Evolutionary conservation across 1,140 invertebrate genomes (phyloP), one percentile per base, ranked within the genome.

Genomic region (Portunus trituberculatus): DNA sequence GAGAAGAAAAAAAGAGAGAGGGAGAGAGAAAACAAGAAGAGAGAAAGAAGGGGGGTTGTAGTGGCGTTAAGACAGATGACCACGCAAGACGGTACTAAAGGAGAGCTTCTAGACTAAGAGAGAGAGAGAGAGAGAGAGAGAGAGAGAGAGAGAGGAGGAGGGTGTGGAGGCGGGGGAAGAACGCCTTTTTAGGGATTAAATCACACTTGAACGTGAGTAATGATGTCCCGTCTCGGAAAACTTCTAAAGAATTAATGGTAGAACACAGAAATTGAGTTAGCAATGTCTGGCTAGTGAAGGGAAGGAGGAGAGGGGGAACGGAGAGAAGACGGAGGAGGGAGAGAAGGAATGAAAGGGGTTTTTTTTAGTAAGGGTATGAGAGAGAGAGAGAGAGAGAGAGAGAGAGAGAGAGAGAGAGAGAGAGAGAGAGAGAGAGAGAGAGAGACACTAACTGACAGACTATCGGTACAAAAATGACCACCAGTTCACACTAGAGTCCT

Each of bases 131-230:
- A 45, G 10, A 31, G 32, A 46, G 87, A 89, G 25, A 39, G 7
- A 39, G 87, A 31, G 91, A 92, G 91, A 31, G 91, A 92, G 91
- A 92, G 90, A 92, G 67, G 7, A 20, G 84, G 91, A 32, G 45
- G n/a, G 46, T 12, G 52, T n/a, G 20, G 31, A 20, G n/a, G n/a
- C 12, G 16, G 90, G n/a, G 67, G 8, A 25, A n/a, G 16, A 25
- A n/a, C n/a, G 67, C 20, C 25, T 76, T 76, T 76, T 76, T 76
- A 25, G 67, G 67, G 67, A 76, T n/a, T 76, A 76, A 76, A 76
- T n/a, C 67, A 76, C 67, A 76, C 67, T 76, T 76, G 67, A 76
- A 76, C 25, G 67, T 76, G 67, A 76, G 67, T 76, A 76, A 76
- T 76, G 67, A 76, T 76, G 67, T 76, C 67, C 20, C 4, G 67